A percentile compares a stretch with the other conserved stretches of the same genome.
phyloP scores from a whole-genome alignment of 35 echinoderm and acorn worm genomes.

The Patiria miniata region DNA sequence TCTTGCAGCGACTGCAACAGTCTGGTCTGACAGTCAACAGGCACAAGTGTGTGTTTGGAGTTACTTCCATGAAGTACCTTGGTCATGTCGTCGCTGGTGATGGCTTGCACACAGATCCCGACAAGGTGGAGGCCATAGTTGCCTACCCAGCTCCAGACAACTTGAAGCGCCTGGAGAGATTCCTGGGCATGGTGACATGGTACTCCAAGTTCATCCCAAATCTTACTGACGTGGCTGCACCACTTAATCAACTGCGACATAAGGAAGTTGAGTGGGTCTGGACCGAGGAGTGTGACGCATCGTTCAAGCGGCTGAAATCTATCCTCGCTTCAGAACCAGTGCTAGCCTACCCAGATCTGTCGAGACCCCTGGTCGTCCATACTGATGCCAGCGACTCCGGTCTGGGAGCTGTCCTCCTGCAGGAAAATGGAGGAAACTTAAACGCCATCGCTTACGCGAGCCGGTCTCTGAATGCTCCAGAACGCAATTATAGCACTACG shows the following conservation, averaged over 20 bases:
- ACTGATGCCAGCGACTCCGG: slow-evolving; percentile 47
- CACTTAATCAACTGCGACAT: slow-evolving; percentile 21
- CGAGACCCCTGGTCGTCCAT: slow-evolving; percentile 35
- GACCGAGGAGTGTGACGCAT: not conserved
- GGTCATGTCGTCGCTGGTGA: slow-evolving; percentile 52
- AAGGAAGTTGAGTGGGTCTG: slow-evolving; percentile 23
- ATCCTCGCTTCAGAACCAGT: slow-evolving; percentile 30
- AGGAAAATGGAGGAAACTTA: not conserved
- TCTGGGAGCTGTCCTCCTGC: slow-evolving; percentile 45
- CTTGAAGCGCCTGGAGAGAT: not conserved
- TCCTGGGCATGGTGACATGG: slow-evolving; percentile 41
- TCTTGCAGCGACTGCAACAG: slow-evolving; percentile 1
- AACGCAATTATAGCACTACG: slow-evolving; percentile 41
- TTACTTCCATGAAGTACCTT: slow-evolving; percentile 25
- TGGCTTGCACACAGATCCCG: slow-evolving; percentile 39
- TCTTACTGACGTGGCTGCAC: slow-evolving; percentile 18
- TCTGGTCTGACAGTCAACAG: slow-evolving; percentile 39
- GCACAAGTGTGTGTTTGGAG: slow-evolving; percentile 30
- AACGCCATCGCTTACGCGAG: slow-evolving; percentile 46
- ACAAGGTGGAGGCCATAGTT: slow-evolving; percentile 44
- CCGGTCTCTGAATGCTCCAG: not conserved
- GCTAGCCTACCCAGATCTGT: slow-evolving; percentile 29
- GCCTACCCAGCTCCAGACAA: slow-evolving; percentile 10
- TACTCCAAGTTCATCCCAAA: slow-evolving; percentile 42
- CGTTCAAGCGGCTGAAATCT: slow-evolving; percentile 4